These are phyloP conservation scores for Micrastur ruficollis DNA, from an alignment of 2,797 vertebrate genomes.

Conservation along the genomic window DNA sequence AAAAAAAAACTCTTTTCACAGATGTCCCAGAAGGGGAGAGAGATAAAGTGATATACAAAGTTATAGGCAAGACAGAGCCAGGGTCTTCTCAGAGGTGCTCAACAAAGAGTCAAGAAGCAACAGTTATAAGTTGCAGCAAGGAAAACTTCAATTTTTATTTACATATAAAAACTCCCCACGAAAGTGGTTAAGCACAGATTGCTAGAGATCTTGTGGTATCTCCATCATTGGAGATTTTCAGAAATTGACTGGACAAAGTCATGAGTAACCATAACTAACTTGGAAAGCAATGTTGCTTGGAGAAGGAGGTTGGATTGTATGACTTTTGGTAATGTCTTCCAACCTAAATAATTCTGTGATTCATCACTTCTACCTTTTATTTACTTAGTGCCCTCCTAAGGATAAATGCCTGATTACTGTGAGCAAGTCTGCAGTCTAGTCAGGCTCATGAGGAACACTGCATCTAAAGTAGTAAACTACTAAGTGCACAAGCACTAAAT, in stretches of 20 bases:
- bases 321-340: not conserved
- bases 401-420: not conserved
- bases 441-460: not conserved
- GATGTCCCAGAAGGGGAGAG: accelerated
- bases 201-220: not conserved
- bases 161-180: not conserved
- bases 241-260: not conserved
- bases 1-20: not conserved
- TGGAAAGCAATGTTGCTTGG: not conserved
- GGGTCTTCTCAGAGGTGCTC: not conserved
- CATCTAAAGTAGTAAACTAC: not conserved
- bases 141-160: not conserved
- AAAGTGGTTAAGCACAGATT: not conserved
- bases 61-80: not conserved
- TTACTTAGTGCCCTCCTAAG: not conserved
- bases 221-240: not conserved
- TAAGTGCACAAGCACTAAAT: not conserved
- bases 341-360: not conserved
- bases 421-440: not conserved
- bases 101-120: not conserved
- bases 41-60: not conserved
- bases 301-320: not conserved
- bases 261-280: not conserved
- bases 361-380: not conserved
- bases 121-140: not conserved